phyloP scores from a whole-genome alignment of 2,113 vertebrate genomes.

The Odocoileus hemionus region DNA sequence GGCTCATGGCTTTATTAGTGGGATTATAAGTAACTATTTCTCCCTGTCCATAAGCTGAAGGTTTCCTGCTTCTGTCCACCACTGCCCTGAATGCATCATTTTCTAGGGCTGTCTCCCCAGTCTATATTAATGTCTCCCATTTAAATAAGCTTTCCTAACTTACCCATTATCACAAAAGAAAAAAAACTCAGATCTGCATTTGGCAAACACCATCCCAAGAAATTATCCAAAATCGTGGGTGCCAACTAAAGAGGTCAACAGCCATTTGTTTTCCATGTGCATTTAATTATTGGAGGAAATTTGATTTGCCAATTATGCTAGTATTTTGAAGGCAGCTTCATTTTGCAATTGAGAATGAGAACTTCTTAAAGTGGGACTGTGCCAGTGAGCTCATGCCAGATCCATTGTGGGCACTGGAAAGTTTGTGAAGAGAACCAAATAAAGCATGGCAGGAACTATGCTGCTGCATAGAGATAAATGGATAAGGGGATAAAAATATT shows the following conservation, averaged over 20 bases:
- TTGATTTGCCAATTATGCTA: constrained; percentile 44
- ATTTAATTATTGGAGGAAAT: constrained; percentile 47
- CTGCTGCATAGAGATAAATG: neutral
- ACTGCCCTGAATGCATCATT: neutral
- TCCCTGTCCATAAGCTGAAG: neutral
- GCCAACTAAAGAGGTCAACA: constrained; percentile 49
- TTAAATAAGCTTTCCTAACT: constrained; percentile 49
- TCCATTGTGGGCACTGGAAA: constrained; percentile 6
- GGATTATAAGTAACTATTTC: neutral
- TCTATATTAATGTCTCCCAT: neutral
- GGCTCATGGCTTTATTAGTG: neutral
- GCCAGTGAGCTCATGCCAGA: constrained; percentile 42
- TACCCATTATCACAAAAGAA: neutral
- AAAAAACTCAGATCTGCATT: constrained; percentile 5
- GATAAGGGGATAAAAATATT: neutral
- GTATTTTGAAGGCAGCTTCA: constrained; percentile 41
- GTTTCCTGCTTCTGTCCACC: neutral
- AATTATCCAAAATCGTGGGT: constrained; percentile 1
- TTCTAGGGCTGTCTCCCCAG: neutral
- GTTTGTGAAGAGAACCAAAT: neutral
- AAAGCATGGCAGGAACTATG: neutral
- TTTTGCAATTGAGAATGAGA: constrained; percentile 34
- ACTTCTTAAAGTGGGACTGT: neutral
- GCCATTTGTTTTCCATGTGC: constrained; percentile 41
- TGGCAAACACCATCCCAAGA: constrained; percentile 34